Evolutionary conservation across 92 coral and sea anemone genomes (phyloP).

Genomic region (Phenganax stokvisi): DNA sequence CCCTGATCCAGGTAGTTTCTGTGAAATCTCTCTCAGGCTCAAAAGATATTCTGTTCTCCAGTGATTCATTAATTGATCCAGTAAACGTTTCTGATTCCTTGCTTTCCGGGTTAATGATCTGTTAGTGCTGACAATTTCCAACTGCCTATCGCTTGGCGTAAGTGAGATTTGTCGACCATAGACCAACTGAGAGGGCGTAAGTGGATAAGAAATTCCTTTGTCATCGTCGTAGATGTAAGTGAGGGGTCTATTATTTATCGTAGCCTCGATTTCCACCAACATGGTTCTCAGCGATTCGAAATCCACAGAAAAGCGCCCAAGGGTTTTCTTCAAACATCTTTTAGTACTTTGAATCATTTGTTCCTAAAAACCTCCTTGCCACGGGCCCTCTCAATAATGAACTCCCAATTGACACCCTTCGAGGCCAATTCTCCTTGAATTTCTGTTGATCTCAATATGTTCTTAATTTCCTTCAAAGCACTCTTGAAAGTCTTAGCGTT

Average conservation of each 20-base stretch:
- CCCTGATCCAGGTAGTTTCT: not conserved
- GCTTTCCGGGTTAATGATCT: not conserved
- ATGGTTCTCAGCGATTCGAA: not conserved
- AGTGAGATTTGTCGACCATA: constrained; percentile 34
- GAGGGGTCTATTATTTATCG: constrained; percentile 2
- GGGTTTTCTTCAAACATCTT: not conserved
- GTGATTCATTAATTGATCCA: not conserved
- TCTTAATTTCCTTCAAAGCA: constrained; percentile 33
- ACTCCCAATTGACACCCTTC: not conserved
- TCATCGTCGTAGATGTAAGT: constrained; percentile 12
- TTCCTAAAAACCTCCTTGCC: constrained; percentile 18
- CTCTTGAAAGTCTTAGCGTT: constrained; percentile 31
- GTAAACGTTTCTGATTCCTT: not conserved
- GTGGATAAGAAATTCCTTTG: constrained; percentile 5
- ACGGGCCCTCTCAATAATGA: constrained; percentile 18
- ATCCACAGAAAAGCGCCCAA: constrained; percentile 9
- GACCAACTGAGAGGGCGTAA: constrained; percentile 37
- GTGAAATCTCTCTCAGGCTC: no score
- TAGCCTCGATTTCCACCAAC: constrained; percentile 16
- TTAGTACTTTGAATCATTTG: constrained; percentile 7
- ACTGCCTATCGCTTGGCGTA: not conserved
- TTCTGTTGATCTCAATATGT: not conserved
- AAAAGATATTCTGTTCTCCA: not conserved
- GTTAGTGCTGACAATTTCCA: not conserved
- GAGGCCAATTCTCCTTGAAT: not conserved